Base-by-base conservation (phyloP, 2,113 vertebrate genomes). In the Poeciliopsis retropinna region DNA sequence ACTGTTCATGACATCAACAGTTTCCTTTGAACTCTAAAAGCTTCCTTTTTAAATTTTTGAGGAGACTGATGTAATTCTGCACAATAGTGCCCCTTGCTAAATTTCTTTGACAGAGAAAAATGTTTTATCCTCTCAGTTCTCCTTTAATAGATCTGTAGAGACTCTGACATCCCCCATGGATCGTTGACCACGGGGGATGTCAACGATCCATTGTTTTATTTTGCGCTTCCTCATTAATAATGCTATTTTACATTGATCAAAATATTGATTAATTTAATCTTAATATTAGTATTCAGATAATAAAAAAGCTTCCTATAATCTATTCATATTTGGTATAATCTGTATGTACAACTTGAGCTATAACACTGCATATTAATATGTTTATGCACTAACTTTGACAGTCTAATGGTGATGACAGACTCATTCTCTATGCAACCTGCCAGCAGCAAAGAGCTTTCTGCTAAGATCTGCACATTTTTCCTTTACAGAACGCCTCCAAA, bases 381-480 rank as follows among this genome's bases (percentile, higher is more conserved):
- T 83, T 85, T 81, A 67, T 64, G 5, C 10, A 34, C 28, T 51
- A 63, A 73, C 30, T 80, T 78, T 12, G 39, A 67, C 62, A 71
- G 67, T 72, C 47, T 19, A 75, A 60, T 63, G 70, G 37, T 51
- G 75, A 79, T 73, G 39, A 51, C 51, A 73, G 68, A 63, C 61
- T 77, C 65, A 81, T 78, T 73, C 30, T 76, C 60, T 47, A 64
- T 69, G 27, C 14, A 37, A 84, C 76, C 47, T 74, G 70, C 72
- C 73, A 80, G 37, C 67, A 72, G 64, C 17, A 32, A 72, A 37
- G 30, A 79, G 70, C 70, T 73, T 84, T 85, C 68, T 84, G 83
- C 83, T 75, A 47, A 76, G 32, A 85, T 84, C 80, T 71, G 85
- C 89, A 93, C 72, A 86, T 88, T 87, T 89, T 82, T 71, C 73